Evolutionary conservation across 2,888 invertebrate genomes (phyloP), one percentile per base, ranked within the genome.

Genomic region (Frankliniella fusca): DNA sequence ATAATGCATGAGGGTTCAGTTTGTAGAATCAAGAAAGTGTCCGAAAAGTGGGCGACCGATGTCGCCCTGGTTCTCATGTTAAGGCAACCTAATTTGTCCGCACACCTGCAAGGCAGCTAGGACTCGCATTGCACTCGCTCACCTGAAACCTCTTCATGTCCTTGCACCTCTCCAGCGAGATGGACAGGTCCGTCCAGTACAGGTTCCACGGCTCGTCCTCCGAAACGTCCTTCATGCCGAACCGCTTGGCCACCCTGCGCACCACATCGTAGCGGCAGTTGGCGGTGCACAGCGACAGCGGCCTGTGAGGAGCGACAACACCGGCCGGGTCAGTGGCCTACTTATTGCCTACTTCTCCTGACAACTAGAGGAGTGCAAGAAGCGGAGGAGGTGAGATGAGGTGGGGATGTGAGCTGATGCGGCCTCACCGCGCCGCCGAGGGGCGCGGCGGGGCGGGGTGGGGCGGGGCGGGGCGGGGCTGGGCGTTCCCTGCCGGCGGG

Each of bases 171-270:
- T 97, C 96, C 3, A 96, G 92, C 15, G 95, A 94, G 28, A 97
- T 93, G 85, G 95, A 94, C 86, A 94, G 92, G 87, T 97, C 97
- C 0, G 95, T 95, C 97, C 97, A 97, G 86, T 94, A 94, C 84
- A 97, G 91, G 87, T 95, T 95, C 97, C 97, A 97, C 82, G 93
- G 92, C 83, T 95, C 95, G 81, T 92, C 92, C 85, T 95, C 95
- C 0, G 91, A 90, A 0, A 95, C 95, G 87, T 94, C 94, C 83
- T 92, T 91, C 90, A 94, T 94, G 0, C 93, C 93, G 86, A 93
- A 93, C 84, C 92, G 92, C 83, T 91, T 89, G 1, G 94, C 92
- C 0, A 93, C 92, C 86, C 92, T 91, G 76, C 93, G 90, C 70
- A 96, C 94, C 84, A 93, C 92, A 84, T 94, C 93, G 87, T 94